These are phyloP conservation scores for Kryptolebias ocellatus DNA, from an alignment of 2,797 vertebrate species.

Conservation along the genomic window DNA sequence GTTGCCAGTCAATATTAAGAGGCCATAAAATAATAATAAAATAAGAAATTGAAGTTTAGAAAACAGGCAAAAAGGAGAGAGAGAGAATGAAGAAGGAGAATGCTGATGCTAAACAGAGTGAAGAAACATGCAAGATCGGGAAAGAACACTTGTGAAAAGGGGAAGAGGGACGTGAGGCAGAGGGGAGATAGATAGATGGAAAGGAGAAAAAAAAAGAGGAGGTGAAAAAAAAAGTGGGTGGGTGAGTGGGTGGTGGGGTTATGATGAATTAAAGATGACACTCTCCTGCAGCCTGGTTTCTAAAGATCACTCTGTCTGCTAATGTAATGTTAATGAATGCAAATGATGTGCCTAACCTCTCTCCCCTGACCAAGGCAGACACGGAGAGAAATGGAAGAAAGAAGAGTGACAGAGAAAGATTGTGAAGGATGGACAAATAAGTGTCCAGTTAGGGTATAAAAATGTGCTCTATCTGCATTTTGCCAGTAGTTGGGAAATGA, in stretches of 20 bases:
- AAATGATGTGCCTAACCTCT: conserved; percentile 81
- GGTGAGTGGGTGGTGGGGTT: conserved; percentile 57
- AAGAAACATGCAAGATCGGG: conserved; percentile 8
- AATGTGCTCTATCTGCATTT: conserved; percentile 35
- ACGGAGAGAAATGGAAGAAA: conserved; percentile 16
- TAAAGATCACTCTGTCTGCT: conserved; percentile 83
- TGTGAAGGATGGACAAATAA: conserved; percentile 14
- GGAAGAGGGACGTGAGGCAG: conserved; percentile 10
- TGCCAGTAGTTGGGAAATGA: conserved; percentile 15
- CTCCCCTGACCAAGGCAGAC: conserved; percentile 66
- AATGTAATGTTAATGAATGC: conserved; percentile 86
- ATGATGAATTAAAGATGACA: conserved; percentile 85
- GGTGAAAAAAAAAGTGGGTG: conserved; percentile 35
- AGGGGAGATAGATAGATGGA: conserved; percentile 12
- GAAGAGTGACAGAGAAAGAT: not conserved
- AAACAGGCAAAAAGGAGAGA: conserved; percentile 21
- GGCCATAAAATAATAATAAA: conserved; percentile 23
- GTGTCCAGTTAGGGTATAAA: conserved; percentile 13
- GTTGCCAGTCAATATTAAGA: conserved; percentile 27
- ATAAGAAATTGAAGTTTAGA: conserved; percentile 12
- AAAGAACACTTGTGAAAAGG: conserved; percentile 45
- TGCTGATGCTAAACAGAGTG: conserved; percentile 38
- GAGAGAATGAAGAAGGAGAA: conserved; percentile 45
- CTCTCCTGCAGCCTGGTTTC: conserved; percentile 77
- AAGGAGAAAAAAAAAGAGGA: conserved; percentile 25